Evolutionary conservation across 2,888 invertebrate species (phyloP), one percentile per base, ranked within the genome.

Genomic region (Polyploca ridens): DNA sequence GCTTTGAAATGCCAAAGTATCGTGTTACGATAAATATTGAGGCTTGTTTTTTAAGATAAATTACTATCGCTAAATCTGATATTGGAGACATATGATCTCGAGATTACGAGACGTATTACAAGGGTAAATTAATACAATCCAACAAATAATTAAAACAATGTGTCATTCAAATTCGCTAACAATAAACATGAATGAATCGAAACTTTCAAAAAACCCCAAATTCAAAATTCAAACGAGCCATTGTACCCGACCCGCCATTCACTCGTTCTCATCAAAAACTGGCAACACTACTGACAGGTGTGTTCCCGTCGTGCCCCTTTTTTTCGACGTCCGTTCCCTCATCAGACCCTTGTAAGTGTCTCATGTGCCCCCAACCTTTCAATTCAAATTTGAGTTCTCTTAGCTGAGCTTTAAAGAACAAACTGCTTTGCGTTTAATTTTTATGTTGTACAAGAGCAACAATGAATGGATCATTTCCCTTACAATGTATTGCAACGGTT

Each of bases 281-380:
- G 88, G 93, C 91, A 93, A 92, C 91, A 90, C 90, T 84, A 87
- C 88, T 90, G 93, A 93, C 94, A 94, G 93, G 94, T 93, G 93
- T 89, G 93, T 93, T 92, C 92, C 91, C 89, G 90, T 86, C 91
- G 91, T 90, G 91, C 90, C 93, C 91, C 91, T 92, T 93, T 93
- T 54, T 93, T 92, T 93, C 86, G 90, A 92, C 93, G 94, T 94
- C 93, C 93, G 91, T 93, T 91, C 89, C 86, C 85, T 83, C 82
- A 79, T 76, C 74, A 77, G 77, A 70, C 64, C 64, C 67, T 66
- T 72, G 70, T 69, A 76, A 82, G 86, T 78, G 72, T 77, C 79
- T 59, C 75, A 86, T 79, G 70, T 70, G 66, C 72, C 76, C 57
- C 10, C 63, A 19, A 60, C 62, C 44, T 46, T 19, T 35, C 19